A percentile compares a stretch with the other conserved stretches of the same genome.
Evolutionary conservation across 2,797 vertebrate genomes (phyloP).

Genomic region (Octomys mimax): DNA sequence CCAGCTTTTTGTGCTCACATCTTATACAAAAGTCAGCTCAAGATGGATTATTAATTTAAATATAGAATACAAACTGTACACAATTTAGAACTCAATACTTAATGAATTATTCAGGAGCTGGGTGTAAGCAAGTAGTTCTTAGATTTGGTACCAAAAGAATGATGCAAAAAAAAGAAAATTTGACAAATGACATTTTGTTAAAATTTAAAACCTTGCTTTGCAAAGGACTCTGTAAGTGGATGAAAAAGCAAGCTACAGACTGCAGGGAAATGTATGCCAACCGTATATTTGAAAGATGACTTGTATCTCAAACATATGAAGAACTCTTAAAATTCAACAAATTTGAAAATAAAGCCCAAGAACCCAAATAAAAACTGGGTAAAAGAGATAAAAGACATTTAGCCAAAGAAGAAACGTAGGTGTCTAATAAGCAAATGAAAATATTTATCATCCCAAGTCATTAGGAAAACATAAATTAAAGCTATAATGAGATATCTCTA

Average conservation of each 20-base stretch:
- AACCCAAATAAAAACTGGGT: background rate
- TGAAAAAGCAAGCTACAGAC: background rate
- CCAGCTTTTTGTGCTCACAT: constrained; percentile 27
- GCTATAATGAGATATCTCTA: background rate
- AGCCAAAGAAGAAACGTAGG: background rate
- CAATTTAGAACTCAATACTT: background rate
- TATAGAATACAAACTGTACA: background rate
- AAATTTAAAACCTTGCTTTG: constrained; percentile 29
- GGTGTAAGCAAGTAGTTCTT: background rate
- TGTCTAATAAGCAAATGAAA: background rate
- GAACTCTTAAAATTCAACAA: constrained; percentile 4
- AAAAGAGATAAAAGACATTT: background rate
- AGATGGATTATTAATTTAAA: constrained; percentile 8
- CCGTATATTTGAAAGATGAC: background rate
- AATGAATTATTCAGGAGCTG: background rate
- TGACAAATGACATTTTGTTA: background rate
- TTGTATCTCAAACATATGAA: constrained; percentile 29
- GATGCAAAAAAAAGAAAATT: background rate
- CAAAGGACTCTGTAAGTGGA: background rate
- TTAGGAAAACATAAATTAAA: constrained; percentile 51
- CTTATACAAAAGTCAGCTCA: constrained; percentile 38
- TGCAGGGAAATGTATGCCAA: constrained; percentile 21
- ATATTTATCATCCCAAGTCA: background rate
- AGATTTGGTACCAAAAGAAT: background rate
- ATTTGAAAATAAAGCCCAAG: background rate